These are phyloP conservation scores for Rana temporaria DNA, from an alignment of 2,113 vertebrate species.

Conservation along the genomic window DNA sequence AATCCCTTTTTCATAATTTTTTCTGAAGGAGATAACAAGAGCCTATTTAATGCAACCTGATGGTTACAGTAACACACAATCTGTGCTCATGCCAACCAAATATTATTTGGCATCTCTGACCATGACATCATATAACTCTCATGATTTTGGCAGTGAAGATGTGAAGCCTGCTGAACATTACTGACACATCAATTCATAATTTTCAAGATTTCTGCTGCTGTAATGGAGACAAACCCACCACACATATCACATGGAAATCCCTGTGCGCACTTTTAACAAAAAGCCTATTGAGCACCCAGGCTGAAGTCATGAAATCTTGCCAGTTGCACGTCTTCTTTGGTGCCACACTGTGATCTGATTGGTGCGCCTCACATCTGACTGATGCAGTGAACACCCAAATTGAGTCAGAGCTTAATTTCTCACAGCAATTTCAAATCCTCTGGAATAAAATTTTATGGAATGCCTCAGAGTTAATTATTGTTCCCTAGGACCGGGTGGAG, in stretches of 20 bases:
- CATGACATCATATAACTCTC: constrained; percentile 25
- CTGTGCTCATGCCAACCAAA: constrained; percentile 43
- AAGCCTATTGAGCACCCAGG: not conserved
- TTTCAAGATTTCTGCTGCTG: not conserved
- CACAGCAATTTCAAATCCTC: constrained; percentile 4
- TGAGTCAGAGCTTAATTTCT: constrained; percentile 24
- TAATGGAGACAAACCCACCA: constrained; percentile 6
- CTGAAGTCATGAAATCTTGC: not conserved
- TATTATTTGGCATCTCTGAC: constrained; percentile 31
- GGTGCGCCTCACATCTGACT: constrained; percentile 14
- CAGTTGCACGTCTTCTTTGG: not conserved
- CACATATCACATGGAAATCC: not conserved
- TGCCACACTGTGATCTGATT: not conserved
- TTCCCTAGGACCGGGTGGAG: constrained; percentile 38
- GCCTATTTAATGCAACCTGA: not conserved
- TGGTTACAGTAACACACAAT: constrained; percentile 10
- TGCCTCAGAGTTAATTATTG: constrained; percentile 45
- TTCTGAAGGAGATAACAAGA: constrained; percentile 12
- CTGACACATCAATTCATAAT: constrained; percentile 1
- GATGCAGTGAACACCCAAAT: constrained; percentile 30
- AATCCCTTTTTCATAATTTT: not conserved
- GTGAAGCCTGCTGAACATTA: constrained; percentile 5
- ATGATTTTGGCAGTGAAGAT: constrained; percentile 3
- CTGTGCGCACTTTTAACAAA: not conserved
- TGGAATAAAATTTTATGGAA: constrained; percentile 25